These are phyloP conservation scores for Coluber constrictor DNA, from an alignment of 2,797 vertebrate genomes.

Conservation along the genomic window DNA sequence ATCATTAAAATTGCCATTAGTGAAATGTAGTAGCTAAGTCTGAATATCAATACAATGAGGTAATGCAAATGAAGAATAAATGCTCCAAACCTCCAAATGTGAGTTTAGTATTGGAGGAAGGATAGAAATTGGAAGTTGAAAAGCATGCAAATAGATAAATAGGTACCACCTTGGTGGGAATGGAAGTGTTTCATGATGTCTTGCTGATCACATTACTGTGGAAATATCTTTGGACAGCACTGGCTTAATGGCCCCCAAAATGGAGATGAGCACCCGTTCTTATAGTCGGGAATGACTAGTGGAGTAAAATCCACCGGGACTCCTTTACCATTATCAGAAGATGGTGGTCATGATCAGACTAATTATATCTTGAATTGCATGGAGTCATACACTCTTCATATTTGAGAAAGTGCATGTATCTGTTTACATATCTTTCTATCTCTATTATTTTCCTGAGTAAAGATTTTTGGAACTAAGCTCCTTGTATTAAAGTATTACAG, in stretches of 20 bases:
- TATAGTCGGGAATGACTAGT: not conserved
- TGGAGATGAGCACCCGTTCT: not conserved
- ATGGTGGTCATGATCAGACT: not conserved
- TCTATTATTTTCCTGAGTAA: not conserved
- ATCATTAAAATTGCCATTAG: not conserved
- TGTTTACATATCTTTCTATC: not conserved
- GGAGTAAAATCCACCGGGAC: not conserved
- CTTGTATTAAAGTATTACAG: too few relatives aligned
- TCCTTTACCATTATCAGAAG: not conserved
- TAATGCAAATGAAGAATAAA: not conserved
- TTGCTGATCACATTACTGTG: not conserved
- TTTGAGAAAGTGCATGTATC: not conserved
- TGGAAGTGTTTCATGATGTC: not conserved
- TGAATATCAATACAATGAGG: not conserved
- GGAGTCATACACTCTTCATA: not conserved
- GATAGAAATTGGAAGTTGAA: not conserved
- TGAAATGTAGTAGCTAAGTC: not conserved
- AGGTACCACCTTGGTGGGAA: not conserved
- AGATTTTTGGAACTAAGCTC: not conserved
- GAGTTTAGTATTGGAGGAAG: not conserved
- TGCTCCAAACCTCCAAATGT: not conserved
- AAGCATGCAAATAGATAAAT: not conserved
- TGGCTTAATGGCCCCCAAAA: not conserved
- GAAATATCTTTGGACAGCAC: not conserved
- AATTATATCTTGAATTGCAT: not conserved